phyloP scores from a whole-genome alignment of 2,113 vertebrate genomes.

The Himantopus leucocephalus region DNA sequence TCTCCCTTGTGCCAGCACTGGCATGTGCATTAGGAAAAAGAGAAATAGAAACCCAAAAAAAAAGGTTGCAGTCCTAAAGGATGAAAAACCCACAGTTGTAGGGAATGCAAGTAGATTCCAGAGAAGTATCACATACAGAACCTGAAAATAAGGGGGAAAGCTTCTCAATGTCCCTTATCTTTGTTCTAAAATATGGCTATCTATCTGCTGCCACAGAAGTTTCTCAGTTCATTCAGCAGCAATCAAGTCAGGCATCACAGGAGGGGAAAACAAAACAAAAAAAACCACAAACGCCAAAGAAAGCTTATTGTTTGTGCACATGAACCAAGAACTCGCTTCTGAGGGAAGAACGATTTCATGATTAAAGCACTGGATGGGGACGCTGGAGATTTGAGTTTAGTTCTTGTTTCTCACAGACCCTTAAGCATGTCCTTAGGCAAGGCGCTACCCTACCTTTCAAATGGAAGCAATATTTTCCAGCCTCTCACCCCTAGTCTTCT shows the following conservation, averaged over 20 bases:
- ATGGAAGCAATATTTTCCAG: neutral
- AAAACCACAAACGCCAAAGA: neutral
- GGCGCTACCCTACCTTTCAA: neutral
- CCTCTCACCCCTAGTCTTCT: neutral
- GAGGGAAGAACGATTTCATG: neutral
- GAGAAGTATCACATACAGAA: neutral
- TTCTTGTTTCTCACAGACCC: neutral
- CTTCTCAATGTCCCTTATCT: neutral
- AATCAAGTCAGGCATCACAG: neutral
- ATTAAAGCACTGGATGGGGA: neutral
- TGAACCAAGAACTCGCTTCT: neutral
- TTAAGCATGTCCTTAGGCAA: neutral
- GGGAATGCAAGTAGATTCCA: neutral
- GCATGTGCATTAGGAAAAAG: neutral
- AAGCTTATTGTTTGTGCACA: fast-evolving
- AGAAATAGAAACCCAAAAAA: neutral
- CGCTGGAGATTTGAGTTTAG: neutral
- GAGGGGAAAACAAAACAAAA: neutral
- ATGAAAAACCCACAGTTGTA: neutral
- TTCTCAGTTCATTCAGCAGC: neutral
- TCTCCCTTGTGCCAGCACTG: neutral
- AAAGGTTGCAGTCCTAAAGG: neutral
- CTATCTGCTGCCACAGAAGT: neutral
- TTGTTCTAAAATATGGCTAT: neutral
- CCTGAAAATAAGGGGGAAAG: neutral